These are phyloP conservation scores for Pseudococcus longispinus DNA, from an alignment of 2,888 invertebrate species.

Conservation along the genomic window DNA sequence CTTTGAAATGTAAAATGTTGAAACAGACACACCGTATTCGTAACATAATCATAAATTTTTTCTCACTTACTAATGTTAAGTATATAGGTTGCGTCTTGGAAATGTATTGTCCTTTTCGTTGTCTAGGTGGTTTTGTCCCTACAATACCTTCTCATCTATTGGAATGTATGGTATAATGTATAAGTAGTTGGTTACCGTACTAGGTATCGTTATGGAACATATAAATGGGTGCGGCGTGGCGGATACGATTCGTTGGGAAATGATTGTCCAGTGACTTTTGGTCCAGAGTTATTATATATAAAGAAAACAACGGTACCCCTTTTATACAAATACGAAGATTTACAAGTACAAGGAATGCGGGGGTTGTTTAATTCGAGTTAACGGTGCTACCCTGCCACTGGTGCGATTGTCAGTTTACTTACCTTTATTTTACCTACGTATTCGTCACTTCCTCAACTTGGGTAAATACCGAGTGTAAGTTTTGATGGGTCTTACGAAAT, in stretches of 20 bases:
- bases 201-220: not conserved
- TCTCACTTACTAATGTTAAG: not conserved
- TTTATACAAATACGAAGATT: not conserved
- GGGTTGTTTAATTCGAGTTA: not conserved
- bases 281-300: not conserved
- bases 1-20: not conserved
- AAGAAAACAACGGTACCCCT: not conserved
- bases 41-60: slow-evolving; percentile 28
- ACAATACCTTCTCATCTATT: not conserved
- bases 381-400: too few relatives aligned
- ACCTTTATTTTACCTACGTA: too few relatives aligned
- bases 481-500: not conserved
- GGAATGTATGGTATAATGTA: not conserved
- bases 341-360: not conserved
- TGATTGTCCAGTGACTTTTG: not conserved
- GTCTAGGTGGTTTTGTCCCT: not conserved
- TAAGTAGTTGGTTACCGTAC: not conserved
- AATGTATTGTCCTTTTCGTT: slow-evolving; percentile 4
- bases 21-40: not conserved
- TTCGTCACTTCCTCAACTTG: too few relatives aligned
- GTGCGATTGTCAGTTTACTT: too few relatives aligned
- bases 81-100: not conserved
- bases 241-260: not conserved
- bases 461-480: too few relatives aligned
- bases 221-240: not conserved